Evolutionary conservation across 2,113 vertebrate species (phyloP), one percentile per base, ranked within the genome.

Genomic region (Perca fluviatilis): DNA sequence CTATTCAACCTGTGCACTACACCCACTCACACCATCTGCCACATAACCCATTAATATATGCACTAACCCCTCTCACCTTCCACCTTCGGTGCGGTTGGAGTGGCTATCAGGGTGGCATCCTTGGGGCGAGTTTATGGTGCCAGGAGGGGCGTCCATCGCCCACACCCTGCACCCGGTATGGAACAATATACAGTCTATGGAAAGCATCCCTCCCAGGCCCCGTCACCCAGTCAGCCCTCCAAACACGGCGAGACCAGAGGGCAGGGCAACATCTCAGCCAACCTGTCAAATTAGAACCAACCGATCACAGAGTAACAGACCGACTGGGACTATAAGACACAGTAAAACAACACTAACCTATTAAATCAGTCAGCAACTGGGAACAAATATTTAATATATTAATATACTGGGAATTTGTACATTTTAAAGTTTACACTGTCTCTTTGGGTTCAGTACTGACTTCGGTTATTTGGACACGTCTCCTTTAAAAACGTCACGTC

Each of bases 181-280:
- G 27, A 27, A 27, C 2, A 27, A 27, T 27, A 27, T 27, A 27
- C 27, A 27, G 27, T 27, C 27, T 27, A 27, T 27, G 27, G 27
- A 27, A 27, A 27, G 27, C 98, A 98, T 87, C 97, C 97, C 40
- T 98, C 98, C 91, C 98, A 98, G 95, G 97, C 97, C 18, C 97
- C 97, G 11, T 98, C 97, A 83, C 97, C 98, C 70, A 98, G 97
- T 95, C 98, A 98, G 96, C 97, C 98, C 90, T 96, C 96, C 77
- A 99, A 99, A 96, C 97, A 98, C 5, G 96, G 97, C 84, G 97
- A 98, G 95, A 97, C 95, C 96, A 96, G 97, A 96, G 97, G 98
- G 94, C 97, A 99, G 76, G 94, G 94, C 94, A 93, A 88, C 91
- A 88, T 87, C 66, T 40, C 72, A 64, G 30, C 89, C 77, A 89